Evolutionary conservation across 2,797 vertebrate genomes (phyloP), one percentile per base, ranked within the genome.

Genomic region (Chanos chanos): DNA sequence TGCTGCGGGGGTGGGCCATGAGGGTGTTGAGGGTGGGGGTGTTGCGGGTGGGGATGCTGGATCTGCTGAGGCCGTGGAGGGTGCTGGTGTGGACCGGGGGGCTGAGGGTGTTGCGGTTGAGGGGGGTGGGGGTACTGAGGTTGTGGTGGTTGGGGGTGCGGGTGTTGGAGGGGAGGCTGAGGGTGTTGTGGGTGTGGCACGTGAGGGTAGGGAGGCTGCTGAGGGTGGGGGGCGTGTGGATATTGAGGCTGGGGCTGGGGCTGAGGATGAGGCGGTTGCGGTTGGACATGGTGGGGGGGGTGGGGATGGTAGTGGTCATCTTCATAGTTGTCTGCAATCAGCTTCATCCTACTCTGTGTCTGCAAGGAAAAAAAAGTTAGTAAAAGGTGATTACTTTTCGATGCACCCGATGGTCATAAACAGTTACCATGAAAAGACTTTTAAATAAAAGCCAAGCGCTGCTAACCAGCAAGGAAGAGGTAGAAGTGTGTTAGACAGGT

Each of bases 281-380:
- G 61, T 64, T 86, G 87, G 3, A 83, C 59, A 66, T 85, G 86
- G 64, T 88, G 85, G 41, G 82, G 83, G 22, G 73, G 82, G 1
- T 88, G 88, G 30, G 81, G 78, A 30, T 89, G 87, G 71, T 85
- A 89, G 55, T 89, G 87, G 47, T 98, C 94, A 13, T 98, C 95
- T 41, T 98, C 96, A 0, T 96, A 97, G 86, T 89, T 97, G 85
- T 98, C 95, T 0, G 96, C 86, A 70, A 98, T 97, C 73, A 99
- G 85, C 79, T 99, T 98, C 96, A 99, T 97, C 72, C 96, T 87
- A 81, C 94, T 99, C 68, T 99, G 96, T 27, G 95, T 99, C 96
- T 98, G 79, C 34, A 12, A 36, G 3, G 21, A 19, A 33, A 49
- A 37, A 56, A 30, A 13, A 48, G n/a, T 13, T 48, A 64, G 28